Percentiles rank a stretch among this genome's conserved stretches.
Conservation (phyloP, 2,113 vertebrate species). For the Peromyscus polionotus region DNA sequence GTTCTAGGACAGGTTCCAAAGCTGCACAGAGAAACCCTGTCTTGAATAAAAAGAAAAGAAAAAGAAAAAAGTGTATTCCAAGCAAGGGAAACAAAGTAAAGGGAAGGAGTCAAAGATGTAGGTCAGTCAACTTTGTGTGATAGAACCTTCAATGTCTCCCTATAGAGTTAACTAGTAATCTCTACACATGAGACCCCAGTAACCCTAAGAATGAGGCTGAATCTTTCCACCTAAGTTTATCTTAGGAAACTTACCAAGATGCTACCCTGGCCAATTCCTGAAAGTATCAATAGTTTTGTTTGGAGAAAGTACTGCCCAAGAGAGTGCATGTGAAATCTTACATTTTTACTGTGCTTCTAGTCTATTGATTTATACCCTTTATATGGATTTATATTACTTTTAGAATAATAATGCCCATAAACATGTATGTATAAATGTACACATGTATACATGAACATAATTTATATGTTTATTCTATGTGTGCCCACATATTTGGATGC, state of each 20-base stretch:
- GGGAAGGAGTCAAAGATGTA: neutral
- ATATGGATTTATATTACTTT: neutral
- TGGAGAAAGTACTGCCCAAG: neutral
- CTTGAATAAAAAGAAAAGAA: no score
- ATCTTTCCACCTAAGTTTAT: neutral
- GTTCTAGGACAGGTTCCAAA: no score
- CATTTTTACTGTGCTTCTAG: neutral
- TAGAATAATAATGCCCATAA: neutral
- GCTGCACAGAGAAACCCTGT: no score
- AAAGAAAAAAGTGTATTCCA: neutral
- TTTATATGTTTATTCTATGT: neutral
- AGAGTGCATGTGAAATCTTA: accelerated
- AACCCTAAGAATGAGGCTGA: neutral
- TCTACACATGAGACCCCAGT: neutral
- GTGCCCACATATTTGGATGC: neutral
- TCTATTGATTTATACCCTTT: neutral
- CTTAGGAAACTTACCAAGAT: neutral
- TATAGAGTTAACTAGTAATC: neutral
- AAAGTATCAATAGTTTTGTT: neutral
- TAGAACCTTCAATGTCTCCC: neutral
- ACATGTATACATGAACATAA: neutral
- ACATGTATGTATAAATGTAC: neutral
- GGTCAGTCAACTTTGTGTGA: neutral
- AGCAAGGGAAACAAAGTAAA: neutral
- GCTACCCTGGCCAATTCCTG: neutral